phyloP scores from a whole-genome alignment of 2,888 invertebrate genomes.

The Dicycla oo region DNA sequence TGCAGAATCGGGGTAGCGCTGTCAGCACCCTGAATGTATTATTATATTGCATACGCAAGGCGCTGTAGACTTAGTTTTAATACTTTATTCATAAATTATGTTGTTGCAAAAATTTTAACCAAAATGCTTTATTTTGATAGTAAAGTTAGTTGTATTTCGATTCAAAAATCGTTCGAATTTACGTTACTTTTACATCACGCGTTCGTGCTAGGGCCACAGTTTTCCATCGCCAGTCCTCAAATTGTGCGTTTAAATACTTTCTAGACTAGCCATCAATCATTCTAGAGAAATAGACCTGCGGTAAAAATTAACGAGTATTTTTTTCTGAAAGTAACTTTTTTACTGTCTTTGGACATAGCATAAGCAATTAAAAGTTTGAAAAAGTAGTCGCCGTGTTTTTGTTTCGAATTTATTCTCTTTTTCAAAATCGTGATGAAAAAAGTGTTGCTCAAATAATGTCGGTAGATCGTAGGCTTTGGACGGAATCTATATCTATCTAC shows the following conservation, averaged over 20 bases:
- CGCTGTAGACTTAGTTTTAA: too few relatives aligned
- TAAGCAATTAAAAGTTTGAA: conserved; percentile 46
- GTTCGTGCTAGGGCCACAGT: too few relatives aligned
- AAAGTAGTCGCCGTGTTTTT: too few relatives aligned
- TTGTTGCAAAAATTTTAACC: neutral
- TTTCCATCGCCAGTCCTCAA: neutral
- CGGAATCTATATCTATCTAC: too few relatives aligned
- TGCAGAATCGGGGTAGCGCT: too few relatives aligned
- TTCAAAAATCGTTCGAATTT: neutral
- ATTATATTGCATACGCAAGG: too few relatives aligned
- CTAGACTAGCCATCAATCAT: conserved; percentile 36
- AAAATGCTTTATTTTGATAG: neutral
- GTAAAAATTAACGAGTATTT: conserved; percentile 30
- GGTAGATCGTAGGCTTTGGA: neutral
- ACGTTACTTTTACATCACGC: neutral
- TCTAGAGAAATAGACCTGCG: conserved; percentile 21
- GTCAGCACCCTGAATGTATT: too few relatives aligned
- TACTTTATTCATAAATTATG: neutral
- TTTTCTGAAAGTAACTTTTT: conserved; percentile 37
- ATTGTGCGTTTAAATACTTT: conserved; percentile 25
- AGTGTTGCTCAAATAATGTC: conserved; percentile 4
- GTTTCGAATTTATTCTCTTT: neutral
- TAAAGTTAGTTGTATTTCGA: neutral
- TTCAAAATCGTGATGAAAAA: conserved; percentile 15
- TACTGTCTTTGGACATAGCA: conserved; percentile 48